A percentile compares a stretch with the other conserved stretches of the same genome.
Conservation (phyloP, 2,797 vertebrate species). For the Yasuhikotakia modesta region DNA sequence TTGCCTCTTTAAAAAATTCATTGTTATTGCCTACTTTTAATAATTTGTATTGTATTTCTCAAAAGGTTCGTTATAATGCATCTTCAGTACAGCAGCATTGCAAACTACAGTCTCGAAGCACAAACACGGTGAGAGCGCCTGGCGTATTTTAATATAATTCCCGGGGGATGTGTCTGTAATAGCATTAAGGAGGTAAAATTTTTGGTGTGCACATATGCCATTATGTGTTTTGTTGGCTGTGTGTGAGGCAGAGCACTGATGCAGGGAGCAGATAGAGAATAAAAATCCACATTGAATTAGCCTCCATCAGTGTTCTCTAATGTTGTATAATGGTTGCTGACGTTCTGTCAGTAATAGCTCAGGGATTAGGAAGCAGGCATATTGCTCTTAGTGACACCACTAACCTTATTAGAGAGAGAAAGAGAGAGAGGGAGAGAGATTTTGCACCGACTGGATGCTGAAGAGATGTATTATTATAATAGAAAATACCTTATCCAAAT, state of each 20-base stretch:
- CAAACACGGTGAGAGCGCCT: not conserved
- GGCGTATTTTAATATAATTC: not conserved
- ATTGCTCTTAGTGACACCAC: constrained; percentile 63
- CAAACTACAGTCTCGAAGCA: not conserved
- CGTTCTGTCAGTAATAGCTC: constrained; percentile 61
- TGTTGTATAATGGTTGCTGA: constrained; percentile 66
- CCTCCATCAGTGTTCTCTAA: constrained; percentile 57
- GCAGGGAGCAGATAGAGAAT: constrained; percentile 47
- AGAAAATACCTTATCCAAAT: constrained; percentile 37
- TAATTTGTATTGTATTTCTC: not conserved
- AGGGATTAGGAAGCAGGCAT: constrained; percentile 54
- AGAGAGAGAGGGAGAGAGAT: constrained; percentile 29
- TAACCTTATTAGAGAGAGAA: constrained; percentile 61
- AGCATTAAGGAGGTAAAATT: not conserved
- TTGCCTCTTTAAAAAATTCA: not conserved
- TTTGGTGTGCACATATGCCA: not conserved
- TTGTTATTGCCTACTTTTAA: not conserved
- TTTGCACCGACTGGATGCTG: constrained; percentile 3
- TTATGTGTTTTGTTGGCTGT: constrained; percentile 29
- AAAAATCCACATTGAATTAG: constrained; percentile 53
- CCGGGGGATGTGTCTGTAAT: not conserved
- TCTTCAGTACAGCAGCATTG: not conserved
- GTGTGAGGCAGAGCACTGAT: constrained; percentile 20
- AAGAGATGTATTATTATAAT: constrained; percentile 37
- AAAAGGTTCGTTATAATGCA: not conserved